Evolutionary conservation across 2,797 vertebrate species (phyloP).

Genomic region (Steatocranus sp.): DNA sequence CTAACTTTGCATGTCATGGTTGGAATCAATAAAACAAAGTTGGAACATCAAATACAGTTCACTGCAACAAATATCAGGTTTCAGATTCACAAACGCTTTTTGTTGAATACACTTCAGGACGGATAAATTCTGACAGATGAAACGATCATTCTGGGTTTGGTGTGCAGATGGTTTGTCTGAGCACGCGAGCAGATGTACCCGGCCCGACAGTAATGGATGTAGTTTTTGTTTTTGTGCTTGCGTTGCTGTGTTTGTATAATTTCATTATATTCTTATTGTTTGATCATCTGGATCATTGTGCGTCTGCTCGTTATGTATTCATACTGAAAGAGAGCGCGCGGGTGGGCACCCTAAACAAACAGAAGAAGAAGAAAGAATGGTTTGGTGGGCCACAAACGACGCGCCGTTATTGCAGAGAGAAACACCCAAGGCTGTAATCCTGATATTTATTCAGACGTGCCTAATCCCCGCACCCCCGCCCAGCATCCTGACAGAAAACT

Average conservation of each 20-base stretch:
- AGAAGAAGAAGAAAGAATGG: background rate
- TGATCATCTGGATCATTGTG: background rate
- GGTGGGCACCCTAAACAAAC: background rate
- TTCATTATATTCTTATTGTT: background rate
- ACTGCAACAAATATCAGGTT: background rate
- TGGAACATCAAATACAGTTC: background rate
- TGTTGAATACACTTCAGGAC: background rate
- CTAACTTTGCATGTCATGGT: rapidly evolving
- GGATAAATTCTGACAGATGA: background rate
- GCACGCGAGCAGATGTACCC: background rate
- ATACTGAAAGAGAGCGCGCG: background rate
- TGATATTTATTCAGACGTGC: background rate
- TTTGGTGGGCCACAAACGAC: background rate
- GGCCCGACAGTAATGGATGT: background rate
- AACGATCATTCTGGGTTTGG: background rate
- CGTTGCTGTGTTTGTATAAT: background rate
- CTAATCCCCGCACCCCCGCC: background rate
- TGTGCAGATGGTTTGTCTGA: background rate
- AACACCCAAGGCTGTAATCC: background rate
- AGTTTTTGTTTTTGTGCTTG: background rate
- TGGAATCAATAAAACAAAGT: rapidly evolving
- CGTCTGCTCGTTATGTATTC: background rate
- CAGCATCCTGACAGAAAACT: background rate
- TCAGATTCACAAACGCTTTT: background rate
- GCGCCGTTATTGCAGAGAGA: background rate